Evolutionary conservation across 2,797 vertebrate species (phyloP).

Genomic region (Semotilus atromaculatus): DNA sequence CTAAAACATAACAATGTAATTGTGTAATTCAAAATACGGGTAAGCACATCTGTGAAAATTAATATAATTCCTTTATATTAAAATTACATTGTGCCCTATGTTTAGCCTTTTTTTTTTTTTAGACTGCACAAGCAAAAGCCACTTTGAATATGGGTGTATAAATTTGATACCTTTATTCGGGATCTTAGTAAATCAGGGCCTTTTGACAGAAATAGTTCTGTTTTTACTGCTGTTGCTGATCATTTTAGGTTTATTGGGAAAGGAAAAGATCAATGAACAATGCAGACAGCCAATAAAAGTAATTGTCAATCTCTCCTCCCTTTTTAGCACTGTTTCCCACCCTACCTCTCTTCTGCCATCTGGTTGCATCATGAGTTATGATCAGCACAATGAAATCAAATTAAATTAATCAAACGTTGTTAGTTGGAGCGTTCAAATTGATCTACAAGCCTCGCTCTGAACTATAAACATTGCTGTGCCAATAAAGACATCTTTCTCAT

Average conservation of each 20-base stretch:
- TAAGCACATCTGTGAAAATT: neutral
- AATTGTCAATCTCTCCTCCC: slow-evolving; percentile 21
- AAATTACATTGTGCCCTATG: neutral
- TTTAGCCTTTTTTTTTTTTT: neutral
- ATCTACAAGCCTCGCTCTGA: slow-evolving; percentile 59
- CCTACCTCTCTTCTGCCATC: slow-evolving; percentile 46
- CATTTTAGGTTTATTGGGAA: slow-evolving; percentile 29
- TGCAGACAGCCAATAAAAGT: slow-evolving; percentile 19
- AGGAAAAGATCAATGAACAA: slow-evolving; percentile 3
- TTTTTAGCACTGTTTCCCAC: neutral
- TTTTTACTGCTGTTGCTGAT: slow-evolving; percentile 8
- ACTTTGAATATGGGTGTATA: neutral
- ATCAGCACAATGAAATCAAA: slow-evolving; percentile 61
- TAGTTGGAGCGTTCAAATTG: slow-evolving; percentile 64
- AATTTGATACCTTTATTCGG: neutral
- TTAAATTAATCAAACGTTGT: slow-evolving; percentile 67
- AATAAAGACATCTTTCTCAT: slow-evolving; percentile 51
- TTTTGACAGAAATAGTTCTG: slow-evolving; percentile 17
- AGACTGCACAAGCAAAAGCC: neutral
- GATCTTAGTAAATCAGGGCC: neutral
- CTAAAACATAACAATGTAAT: neutral
- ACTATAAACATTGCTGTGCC: slow-evolving; percentile 50
- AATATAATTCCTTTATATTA: neutral
- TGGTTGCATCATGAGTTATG: slow-evolving; percentile 49
- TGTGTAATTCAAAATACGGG: neutral